Evolutionary conservation across 2,113 vertebrate species (phyloP).

Genomic region (Epinephelus lanceolatus): DNA sequence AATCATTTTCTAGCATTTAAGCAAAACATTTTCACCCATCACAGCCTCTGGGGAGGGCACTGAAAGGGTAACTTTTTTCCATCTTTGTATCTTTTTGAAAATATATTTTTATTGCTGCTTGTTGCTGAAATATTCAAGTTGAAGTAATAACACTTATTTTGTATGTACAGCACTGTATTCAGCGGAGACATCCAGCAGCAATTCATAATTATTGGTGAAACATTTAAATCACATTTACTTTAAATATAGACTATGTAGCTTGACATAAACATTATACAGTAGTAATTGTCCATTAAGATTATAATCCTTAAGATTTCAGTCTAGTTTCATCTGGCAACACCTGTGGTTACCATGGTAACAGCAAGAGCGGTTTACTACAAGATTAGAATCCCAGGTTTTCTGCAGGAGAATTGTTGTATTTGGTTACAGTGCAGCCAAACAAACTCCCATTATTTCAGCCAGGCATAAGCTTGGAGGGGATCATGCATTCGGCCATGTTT

Average conservation of each 20-base stretch:
- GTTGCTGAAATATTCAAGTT: neutral
- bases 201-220: neutral
- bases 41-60: neutral
- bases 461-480: too few species aligned
- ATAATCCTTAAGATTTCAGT: too few species aligned
- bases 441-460: too few species aligned
- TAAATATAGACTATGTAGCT: neutral
- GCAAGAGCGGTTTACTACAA: too few species aligned
- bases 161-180: neutral
- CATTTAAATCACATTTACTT: neutral
- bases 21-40: constrained; percentile 3
- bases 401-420: too few species aligned
- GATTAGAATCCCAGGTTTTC: too few species aligned
- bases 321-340: too few species aligned
- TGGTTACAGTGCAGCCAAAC: too few species aligned
- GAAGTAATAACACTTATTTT: neutral
- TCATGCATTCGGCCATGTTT: too few species aligned
- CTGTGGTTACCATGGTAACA: too few species aligned
- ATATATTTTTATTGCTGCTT: neutral
- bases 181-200: neutral
- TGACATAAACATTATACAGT: neutral
- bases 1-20: constrained; percentile 12
- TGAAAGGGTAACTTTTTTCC: neutral
- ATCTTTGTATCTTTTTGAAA: neutral
- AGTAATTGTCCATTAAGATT: neutral